A percentile compares a stretch with the other conserved stretches of the same genome.
These are phyloP conservation scores for Laterallus jamaicensis DNA, from an alignment of 2,113 vertebrate genomes.

Conservation along the genomic window DNA sequence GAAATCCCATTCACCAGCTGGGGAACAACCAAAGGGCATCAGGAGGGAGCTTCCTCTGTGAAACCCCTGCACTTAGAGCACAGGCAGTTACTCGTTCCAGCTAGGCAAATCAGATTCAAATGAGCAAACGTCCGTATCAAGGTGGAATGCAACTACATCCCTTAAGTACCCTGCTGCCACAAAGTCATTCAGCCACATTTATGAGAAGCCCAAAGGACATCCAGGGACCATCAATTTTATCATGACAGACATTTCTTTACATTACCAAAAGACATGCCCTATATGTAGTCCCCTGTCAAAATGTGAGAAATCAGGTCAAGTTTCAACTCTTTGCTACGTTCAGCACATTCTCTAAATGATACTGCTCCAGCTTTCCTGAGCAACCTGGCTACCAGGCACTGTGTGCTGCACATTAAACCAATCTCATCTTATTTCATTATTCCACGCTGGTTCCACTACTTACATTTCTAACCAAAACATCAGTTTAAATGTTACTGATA, in stretches of 20 bases:
- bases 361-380: background rate
- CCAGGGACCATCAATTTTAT: constrained; percentile 67
- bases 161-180: background rate
- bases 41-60: background rate
- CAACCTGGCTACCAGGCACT: constrained; percentile 28
- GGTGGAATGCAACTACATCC: background rate
- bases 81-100: background rate
- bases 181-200: constrained; percentile 17
- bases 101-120: constrained; percentile 13
- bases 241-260: constrained; percentile 49
- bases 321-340: constrained; percentile 10
- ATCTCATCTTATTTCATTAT: constrained; percentile 70
- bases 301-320: constrained; percentile 41
- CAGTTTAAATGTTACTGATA: constrained; percentile 70
- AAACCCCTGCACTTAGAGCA: background rate
- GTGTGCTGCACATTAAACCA: constrained; percentile 42
- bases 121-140: background rate
- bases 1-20: background rate
- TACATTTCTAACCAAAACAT: constrained; percentile 65
- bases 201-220: constrained; percentile 70
- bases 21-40: background rate
- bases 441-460: constrained; percentile 47
- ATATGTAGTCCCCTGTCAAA: constrained; percentile 31
- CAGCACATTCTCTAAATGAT: constrained; percentile 48
- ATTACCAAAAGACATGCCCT: constrained; percentile 50